Conservation (phyloP, 2,888 invertebrate species). For the Patella depressa region DNA sequence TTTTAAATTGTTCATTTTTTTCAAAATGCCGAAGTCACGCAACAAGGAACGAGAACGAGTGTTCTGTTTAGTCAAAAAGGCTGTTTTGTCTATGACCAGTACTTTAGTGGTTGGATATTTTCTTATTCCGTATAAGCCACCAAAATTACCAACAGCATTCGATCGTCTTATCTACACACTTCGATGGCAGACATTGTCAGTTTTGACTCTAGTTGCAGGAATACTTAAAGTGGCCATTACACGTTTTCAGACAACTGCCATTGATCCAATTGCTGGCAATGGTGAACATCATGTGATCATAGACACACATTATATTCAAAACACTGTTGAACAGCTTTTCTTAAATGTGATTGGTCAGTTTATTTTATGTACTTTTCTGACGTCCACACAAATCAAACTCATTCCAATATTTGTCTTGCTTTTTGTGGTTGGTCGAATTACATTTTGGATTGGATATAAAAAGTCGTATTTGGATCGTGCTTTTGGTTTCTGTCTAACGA, state of each 20-base stretch:
- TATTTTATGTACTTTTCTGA: conserved; percentile 38
- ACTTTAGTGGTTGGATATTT: conserved; percentile 18
- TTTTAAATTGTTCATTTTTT: too few species aligned
- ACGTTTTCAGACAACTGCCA: conserved; percentile 35
- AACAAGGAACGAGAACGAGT: neutral
- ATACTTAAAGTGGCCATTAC: conserved; percentile 27
- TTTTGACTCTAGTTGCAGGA: conserved; percentile 30
- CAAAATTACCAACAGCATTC: conserved; percentile 23
- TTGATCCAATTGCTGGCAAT: conserved; percentile 40
- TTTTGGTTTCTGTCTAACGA: conserved; percentile 35
- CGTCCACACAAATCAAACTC: conserved; percentile 26
- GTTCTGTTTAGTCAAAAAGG: neutral
- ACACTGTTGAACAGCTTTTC: conserved; percentile 44
- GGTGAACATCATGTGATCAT: conserved; percentile 37
- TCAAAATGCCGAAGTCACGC: neutral
- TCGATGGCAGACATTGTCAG: conserved; percentile 38
- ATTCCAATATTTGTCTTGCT: conserved; percentile 40
- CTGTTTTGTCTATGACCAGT: conserved; percentile 1
- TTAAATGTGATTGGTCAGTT: conserved; percentile 38
- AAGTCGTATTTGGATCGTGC: conserved; percentile 27
- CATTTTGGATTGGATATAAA: conserved; percentile 41
- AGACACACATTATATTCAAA: conserved; percentile 30
- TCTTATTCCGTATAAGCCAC: conserved; percentile 28
- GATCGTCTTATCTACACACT: conserved; percentile 42
- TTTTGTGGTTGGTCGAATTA: conserved; percentile 40